Evolutionary conservation across 1,140 invertebrate species (phyloP), one percentile per base, ranked within the genome.

Genomic region (Pemphigus obesinymphae): DNA sequence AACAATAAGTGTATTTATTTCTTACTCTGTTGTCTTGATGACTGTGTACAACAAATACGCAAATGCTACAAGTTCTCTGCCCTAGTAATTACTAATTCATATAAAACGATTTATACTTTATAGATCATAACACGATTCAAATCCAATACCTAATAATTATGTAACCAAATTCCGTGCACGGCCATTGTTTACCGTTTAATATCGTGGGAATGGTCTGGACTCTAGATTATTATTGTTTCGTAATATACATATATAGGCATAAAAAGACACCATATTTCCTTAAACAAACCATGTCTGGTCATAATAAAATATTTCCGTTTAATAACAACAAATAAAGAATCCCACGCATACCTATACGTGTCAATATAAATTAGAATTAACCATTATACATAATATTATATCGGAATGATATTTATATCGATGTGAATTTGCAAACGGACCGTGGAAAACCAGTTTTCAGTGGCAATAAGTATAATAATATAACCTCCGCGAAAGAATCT

Each of bases 401-500:
- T 68, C 66, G 37, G 20, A 7, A 20, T 34, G 31, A 34, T 31
- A 45, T 45, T 10, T 23, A 55, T 61, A 29, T 37, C 0, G 11
- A n/a, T 40, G 11, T 68, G 34, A 37, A 13, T 43, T 68, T 43
- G 20, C 34, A 10, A 10, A 26, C 34, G 11, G n/a, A 2, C 2
- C 20, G 29, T 34, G 31, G 15, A 68, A 68, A 68, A 37, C 66
- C n/a, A 23, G 66, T 68, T 68, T 7, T n/a, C n/a, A n/a, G n/a
- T n/a, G n/a, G n/a, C n/a, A n/a, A n/a, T n/a, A n/a, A n/a, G n/a
- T n/a, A n/a, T n/a, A n/a, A n/a, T n/a, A n/a, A n/a, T n/a, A 13
- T 37, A 34, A 76, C 48, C 70, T 73, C 45, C 26, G 34, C 17
- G 43, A 50, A 73, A 29, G 45, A 73, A 73, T 73, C 26, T 73